A percentile compares a stretch with the other conserved stretches of the same genome.
Conservation (phyloP, 2,888 invertebrate genomes). For the Apoda limacodes region DNA sequence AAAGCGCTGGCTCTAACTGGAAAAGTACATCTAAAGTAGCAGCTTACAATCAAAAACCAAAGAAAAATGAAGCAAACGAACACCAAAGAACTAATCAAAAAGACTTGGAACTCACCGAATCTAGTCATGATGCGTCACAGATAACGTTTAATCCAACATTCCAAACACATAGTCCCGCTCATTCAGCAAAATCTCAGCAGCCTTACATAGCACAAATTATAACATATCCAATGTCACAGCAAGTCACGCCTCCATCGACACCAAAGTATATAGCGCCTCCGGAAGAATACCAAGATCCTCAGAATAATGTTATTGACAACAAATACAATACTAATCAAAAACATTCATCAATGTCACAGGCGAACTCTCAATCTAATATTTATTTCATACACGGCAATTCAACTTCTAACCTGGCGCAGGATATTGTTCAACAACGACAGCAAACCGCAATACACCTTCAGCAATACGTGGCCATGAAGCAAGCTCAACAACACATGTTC, state of each 20-base stretch:
- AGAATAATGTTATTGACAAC: conserved; percentile 41
- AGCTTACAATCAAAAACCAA: conserved; percentile 49
- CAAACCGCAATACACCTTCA: conserved; percentile 62
- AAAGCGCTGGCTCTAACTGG: conserved; percentile 56
- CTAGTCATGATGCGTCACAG: conserved; percentile 50
- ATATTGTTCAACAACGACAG: conserved; percentile 54
- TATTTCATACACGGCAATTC: conserved; percentile 59
- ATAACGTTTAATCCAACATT: conserved; percentile 65
- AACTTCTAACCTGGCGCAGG: conserved; percentile 36
- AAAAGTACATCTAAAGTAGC: conserved; percentile 56
- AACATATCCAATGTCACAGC: conserved; percentile 59
- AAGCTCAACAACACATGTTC: conserved; percentile 64
- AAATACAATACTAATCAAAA: conserved; percentile 34
- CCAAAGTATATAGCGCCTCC: conserved; percentile 60
- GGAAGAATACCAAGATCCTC: conserved; percentile 61
- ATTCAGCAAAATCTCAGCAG: conserved; percentile 48
- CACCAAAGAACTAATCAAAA: conserved; percentile 38
- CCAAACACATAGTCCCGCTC: conserved; percentile 64
- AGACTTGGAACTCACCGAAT: conserved; percentile 28
- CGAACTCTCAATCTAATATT: conserved; percentile 43
- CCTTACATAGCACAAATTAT: conserved; percentile 63
- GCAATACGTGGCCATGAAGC: conserved; percentile 66
- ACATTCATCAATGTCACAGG: conserved; percentile 27
- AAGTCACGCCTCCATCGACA: conserved; percentile 54
- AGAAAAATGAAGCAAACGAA: conserved; percentile 46